phyloP scores from a whole-genome alignment of 2,888 invertebrate genomes.

The Chromoteleia sp. region DNA sequence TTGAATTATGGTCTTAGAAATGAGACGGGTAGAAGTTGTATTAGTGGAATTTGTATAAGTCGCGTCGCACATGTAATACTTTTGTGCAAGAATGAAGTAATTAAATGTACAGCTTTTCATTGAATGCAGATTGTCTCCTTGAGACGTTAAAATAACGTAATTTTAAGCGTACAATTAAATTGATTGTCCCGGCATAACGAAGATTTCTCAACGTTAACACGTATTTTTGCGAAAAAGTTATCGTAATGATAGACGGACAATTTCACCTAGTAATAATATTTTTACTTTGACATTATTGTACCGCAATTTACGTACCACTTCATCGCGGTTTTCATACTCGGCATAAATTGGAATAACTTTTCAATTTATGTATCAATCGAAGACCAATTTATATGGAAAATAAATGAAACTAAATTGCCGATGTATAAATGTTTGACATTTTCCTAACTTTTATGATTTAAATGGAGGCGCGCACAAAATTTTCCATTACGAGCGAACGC shows the following conservation, averaged over 20 bases:
- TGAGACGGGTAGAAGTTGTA: slow-evolving; percentile 29
- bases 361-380: neutral
- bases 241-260: no score
- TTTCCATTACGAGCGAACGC: neutral
- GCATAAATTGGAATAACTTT: neutral
- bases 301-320: no score
- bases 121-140: slow-evolving; percentile 20
- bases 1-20: slow-evolving; percentile 30
- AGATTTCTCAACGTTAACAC: neutral
- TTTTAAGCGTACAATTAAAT: neutral
- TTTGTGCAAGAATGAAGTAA: slow-evolving; percentile 35
- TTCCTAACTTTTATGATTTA: slow-evolving; percentile 21
- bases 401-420: neutral
- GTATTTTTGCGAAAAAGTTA: no score
- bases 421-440: slow-evolving; percentile 1
- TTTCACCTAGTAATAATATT: no score
- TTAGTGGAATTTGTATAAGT: slow-evolving; percentile 40
- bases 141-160: slow-evolving; percentile 3
- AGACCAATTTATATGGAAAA: slow-evolving; percentile 11
- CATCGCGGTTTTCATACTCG: neutral
- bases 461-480: neutral
- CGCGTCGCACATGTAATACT: slow-evolving; percentile 30
- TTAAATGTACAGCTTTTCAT: slow-evolving; percentile 30
- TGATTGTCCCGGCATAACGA: neutral
- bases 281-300: no score